Base-by-base conservation (phyloP, 2,797 vertebrate species). In the Hybognathus amarus region DNA sequence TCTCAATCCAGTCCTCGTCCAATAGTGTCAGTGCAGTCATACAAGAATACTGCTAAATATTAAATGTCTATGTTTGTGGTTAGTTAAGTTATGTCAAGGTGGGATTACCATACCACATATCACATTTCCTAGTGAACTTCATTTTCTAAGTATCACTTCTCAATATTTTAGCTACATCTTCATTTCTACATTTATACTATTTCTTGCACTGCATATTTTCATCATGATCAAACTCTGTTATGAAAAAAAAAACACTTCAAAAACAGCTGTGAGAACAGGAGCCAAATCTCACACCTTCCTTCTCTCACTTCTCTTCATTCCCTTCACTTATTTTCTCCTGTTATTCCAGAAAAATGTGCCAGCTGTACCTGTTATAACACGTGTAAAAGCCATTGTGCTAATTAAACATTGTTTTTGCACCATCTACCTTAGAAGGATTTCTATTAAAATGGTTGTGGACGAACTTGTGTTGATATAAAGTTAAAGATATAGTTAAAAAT, bases 131-230 rank as follows among this genome's bases (percentile, higher is more conserved):
- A 87, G 85, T 87, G 85, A 87, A 83, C 77, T 20, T 73, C 50
- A 56, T 27, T 70, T 38, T 77, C 74, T 27, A 76, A 38, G 33
- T 85, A 70, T 67, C 66, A 80, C 63, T 33, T 83, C n/a, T 77
- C 75, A 45, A 18, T 59, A 33, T 71, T 40, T 61, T 73, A 70
- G 67, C 30, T 42, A 87, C 82, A 77, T 85, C 87, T 67, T 59
- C 76, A 86, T 90, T 90, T 86, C 88, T 91, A 87, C 89, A 88
- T 86, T 85, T 81, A 79, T 80, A 87, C 74, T 63, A 59, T 85
- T 80, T 79, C 80, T 87, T 79, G 77, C 61, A 68, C 56, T 76
- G 83, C 80, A 86, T 88, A 88, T 90, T 87, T 88, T 91, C 82
- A 86, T 84, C 87, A 79, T 64, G 79, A 85, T 89, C 83, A 74